phyloP scores from a whole-genome alignment of 2,888 invertebrate genomes.

The Tinea semifulvella region DNA sequence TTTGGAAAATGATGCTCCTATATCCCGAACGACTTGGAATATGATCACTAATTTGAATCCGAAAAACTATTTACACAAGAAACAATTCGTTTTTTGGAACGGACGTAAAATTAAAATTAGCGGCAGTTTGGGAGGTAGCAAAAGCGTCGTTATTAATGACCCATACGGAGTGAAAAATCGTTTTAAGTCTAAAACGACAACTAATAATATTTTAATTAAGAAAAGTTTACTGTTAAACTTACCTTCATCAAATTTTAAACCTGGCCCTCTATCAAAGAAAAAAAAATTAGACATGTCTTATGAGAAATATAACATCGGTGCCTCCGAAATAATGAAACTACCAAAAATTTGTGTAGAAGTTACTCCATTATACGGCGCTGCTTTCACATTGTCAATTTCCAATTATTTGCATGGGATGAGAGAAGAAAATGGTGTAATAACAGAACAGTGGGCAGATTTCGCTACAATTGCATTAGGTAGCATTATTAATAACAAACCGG shows the following conservation, averaged over 20 bases:
- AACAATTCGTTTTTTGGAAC: constrained; percentile 46
- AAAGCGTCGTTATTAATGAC: constrained; percentile 37
- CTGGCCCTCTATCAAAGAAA: constrained; percentile 66
- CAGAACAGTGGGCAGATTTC: constrained; percentile 62
- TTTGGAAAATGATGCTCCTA: constrained; percentile 34
- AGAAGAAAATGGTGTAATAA: constrained; percentile 43
- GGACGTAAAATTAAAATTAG: constrained; percentile 40
- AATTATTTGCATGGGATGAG: constrained; percentile 46
- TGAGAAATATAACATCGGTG: constrained; percentile 50
- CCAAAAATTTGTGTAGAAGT: constrained; percentile 61
- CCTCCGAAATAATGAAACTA: constrained; percentile 48
- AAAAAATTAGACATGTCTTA: constrained; percentile 45
- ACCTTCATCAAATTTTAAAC: constrained; percentile 53
- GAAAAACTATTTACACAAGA: constrained; percentile 29
- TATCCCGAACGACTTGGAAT: constrained; percentile 49
- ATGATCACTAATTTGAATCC: constrained; percentile 54
- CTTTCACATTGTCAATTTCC: constrained; percentile 46
- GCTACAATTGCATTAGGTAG: constrained; percentile 58
- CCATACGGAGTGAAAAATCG: constrained; percentile 26
- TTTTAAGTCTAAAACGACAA: not conserved
- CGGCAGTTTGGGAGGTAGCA: constrained; percentile 46
- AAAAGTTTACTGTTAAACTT: constrained; percentile 39
- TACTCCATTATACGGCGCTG: constrained; percentile 49
- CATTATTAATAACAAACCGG: constrained; percentile 25
- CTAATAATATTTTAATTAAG: constrained; percentile 14